These are phyloP conservation scores for Hiodon alosoides DNA, from an alignment of 2,113 vertebrate genomes.

Conservation along the genomic window DNA sequence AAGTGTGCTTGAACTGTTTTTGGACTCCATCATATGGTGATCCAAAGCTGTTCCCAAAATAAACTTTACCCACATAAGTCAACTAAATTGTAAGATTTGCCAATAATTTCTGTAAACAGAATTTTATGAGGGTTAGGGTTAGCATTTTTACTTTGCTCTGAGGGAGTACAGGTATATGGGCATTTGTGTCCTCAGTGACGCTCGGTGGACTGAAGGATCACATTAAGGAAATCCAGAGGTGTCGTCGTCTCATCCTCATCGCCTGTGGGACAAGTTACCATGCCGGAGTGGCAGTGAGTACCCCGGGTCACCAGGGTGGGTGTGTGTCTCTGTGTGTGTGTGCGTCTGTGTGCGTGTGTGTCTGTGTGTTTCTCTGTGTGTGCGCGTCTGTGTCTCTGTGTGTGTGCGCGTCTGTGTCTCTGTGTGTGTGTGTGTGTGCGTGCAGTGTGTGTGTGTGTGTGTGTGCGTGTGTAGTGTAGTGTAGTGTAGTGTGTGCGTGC, in stretches of 20 bases:
- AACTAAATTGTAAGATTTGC: too few species aligned
- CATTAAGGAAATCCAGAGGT: constrained; percentile 97
- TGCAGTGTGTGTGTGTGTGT: neutral
- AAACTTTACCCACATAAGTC: too few species aligned
- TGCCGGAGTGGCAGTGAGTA: constrained; percentile 87
- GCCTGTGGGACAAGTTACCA: constrained; percentile 96
- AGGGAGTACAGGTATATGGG: neutral
- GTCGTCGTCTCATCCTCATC: constrained; percentile 89
- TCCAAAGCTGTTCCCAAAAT: too few species aligned
- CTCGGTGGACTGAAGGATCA: constrained; percentile 95
- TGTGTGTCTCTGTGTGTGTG: neutral
- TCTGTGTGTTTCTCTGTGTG: neutral
- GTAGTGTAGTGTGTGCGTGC: neutral
- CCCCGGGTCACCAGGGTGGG: neutral
- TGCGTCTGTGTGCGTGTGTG: too few species aligned
- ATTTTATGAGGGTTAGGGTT: too few species aligned
- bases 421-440: too few species aligned
- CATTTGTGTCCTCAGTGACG: constrained; percentile 65
- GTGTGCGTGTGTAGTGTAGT: neutral
- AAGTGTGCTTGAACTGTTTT: too few species aligned
- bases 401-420: too few species aligned
- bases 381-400: neutral
- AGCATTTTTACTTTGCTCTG: too few species aligned
- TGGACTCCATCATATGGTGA: too few species aligned
- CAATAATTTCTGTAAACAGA: too few species aligned